Percentiles rank a stretch among this genome's conserved stretches.
Evolutionary conservation across 2,797 vertebrate genomes (phyloP).

Genomic region (Takifugu rubripes): DNA sequence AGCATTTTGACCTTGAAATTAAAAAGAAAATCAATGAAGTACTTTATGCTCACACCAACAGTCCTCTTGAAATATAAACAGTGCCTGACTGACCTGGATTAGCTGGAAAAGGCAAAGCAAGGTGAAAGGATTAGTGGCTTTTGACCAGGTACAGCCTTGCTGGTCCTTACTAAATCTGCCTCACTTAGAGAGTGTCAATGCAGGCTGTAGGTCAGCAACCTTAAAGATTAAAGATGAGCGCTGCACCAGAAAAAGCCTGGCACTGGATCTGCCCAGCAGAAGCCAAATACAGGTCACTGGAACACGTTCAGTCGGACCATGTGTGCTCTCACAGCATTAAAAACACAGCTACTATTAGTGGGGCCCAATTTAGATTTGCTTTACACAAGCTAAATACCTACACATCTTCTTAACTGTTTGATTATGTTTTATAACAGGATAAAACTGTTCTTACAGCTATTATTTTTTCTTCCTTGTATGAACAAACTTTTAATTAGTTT

Average conservation of each 20-base stretch:
- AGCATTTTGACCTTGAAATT: conserved; percentile 24
- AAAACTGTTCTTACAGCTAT: conserved; percentile 18
- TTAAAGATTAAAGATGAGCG: conserved; percentile 54
- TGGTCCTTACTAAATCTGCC: conserved; percentile 54
- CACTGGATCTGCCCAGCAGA: conserved; percentile 23
- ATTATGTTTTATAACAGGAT: conserved; percentile 19
- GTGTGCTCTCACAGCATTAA: conserved; percentile 16
- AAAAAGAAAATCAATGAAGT: conserved; percentile 39
- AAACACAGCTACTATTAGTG: conserved; percentile 1
- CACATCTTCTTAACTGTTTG: conserved; percentile 26
- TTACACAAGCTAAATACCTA: conserved; percentile 21
- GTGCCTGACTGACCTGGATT: conserved; percentile 54
- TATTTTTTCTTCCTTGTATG: conserved; percentile 5
- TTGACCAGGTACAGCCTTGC: conserved; percentile 52
- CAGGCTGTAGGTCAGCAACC: conserved; percentile 35
- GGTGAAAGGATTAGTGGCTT: conserved; percentile 63
- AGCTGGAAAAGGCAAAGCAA: conserved; percentile 35
- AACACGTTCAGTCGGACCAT: conserved; percentile 22
- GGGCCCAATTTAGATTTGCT: conserved; percentile 29
- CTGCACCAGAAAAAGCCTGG: conserved; percentile 34
- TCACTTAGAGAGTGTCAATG: conserved; percentile 45
- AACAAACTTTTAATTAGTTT: conserved; percentile 63
- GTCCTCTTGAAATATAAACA: conserved; percentile 59
- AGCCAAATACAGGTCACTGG: conserved; percentile 35
- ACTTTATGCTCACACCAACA: conserved; percentile 42